Percentiles rank a stretch among this genome's conserved stretches.
Evolutionary conservation across 2,797 vertebrate genomes (phyloP).

Genomic region (Erethizon dorsatum): DNA sequence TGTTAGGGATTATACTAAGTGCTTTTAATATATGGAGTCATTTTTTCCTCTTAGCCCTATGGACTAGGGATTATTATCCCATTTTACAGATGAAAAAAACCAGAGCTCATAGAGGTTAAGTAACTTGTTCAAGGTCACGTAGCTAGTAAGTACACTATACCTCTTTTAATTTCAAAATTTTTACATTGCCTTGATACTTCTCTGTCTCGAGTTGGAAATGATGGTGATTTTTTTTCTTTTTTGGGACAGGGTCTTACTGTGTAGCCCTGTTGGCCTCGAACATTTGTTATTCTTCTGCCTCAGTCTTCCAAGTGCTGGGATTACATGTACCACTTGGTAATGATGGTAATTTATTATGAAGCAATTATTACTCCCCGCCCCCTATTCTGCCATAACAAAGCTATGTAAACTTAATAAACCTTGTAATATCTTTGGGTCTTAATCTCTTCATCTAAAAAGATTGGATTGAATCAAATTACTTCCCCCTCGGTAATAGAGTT

Average conservation of each 20-base stretch:
- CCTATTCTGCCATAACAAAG: slow-evolving; percentile 51
- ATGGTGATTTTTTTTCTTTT: neutral
- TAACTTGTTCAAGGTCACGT: slow-evolving; percentile 49
- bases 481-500: slow-evolving; percentile 35
- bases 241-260: neutral
- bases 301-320: neutral
- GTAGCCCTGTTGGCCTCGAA: neutral
- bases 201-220: slow-evolving; percentile 64
- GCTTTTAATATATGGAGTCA: slow-evolving; percentile 44
- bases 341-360: slow-evolving; percentile 60
- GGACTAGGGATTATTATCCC: slow-evolving; percentile 43
- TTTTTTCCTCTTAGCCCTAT: slow-evolving; percentile 37
- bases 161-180: slow-evolving; percentile 49
- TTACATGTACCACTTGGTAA: neutral
- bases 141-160: slow-evolving; percentile 45
- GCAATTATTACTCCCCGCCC: neutral
- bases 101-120: slow-evolving; percentile 49
- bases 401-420: slow-evolving; percentile 59
- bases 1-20: neutral
- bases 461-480: slow-evolving; percentile 62
- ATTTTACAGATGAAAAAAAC: slow-evolving; percentile 50
- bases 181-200: slow-evolving; percentile 16
- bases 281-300: neutral
- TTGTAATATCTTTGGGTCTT: slow-evolving; percentile 55
- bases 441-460: slow-evolving; percentile 69